Percentiles rank a stretch among this genome's conserved stretches.
Conservation (phyloP, 2,797 vertebrate genomes). For the Falco concolor region DNA sequence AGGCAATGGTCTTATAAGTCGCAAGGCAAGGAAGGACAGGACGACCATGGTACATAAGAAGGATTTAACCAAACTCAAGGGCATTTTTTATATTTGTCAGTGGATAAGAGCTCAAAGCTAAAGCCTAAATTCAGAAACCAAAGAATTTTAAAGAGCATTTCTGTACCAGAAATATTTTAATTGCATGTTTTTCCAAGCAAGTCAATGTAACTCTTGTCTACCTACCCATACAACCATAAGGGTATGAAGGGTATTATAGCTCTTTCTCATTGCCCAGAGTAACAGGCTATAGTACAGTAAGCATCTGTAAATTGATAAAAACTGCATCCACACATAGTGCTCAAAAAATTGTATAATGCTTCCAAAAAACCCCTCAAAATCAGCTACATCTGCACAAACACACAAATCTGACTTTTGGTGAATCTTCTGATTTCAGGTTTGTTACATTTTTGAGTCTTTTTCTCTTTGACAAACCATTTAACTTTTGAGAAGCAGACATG, state of each 20-base stretch:
- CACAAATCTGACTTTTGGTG: not conserved
- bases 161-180: not conserved
- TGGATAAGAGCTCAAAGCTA: not conserved
- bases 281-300: not conserved
- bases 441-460: not conserved
- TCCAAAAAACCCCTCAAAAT: not conserved
- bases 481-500: not conserved
- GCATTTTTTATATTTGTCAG: not conserved
- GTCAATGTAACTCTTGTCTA: not conserved
- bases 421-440: not conserved
- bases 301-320: not conserved
- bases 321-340: not conserved
- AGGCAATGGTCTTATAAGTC: not conserved
- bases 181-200: not conserved
- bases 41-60: not conserved
- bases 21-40: fast-evolving
- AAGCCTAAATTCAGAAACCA: not conserved
- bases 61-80: not conserved
- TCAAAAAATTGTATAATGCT: not conserved
- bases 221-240: not conserved
- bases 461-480: not conserved
- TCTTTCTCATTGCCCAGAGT: not conserved
- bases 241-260: not conserved
- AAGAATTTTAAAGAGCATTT: not conserved
- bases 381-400: not conserved